These are phyloP conservation scores for Arbacia lixula DNA, from an alignment of 53 echinoderm and acorn worm species.

Conservation along the genomic window DNA sequence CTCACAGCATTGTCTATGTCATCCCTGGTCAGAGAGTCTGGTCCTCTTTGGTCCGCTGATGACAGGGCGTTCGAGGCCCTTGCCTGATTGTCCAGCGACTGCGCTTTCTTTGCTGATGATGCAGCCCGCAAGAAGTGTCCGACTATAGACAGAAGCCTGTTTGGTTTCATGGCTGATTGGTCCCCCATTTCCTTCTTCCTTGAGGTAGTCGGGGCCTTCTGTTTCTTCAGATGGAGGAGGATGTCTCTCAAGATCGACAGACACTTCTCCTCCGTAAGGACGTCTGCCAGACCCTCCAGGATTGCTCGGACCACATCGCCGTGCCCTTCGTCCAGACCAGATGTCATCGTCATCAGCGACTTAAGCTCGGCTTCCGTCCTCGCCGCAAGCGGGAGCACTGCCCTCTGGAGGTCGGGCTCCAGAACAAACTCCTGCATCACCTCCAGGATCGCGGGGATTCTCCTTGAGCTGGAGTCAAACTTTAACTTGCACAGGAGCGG, in stretches of 20 bases:
- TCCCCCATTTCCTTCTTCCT: background rate
- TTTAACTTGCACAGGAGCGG: conserved; percentile 3
- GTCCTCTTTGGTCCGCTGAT: background rate
- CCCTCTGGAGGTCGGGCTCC: background rate
- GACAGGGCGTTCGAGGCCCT: background rate
- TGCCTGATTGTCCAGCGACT: background rate
- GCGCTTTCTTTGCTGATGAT: background rate
- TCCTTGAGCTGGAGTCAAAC: background rate
- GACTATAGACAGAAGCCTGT: conserved; percentile 7
- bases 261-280: background rate
- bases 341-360: background rate
- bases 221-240: background rate
- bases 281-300: background rate
- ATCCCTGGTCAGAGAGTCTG: background rate
- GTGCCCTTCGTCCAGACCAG: background rate
- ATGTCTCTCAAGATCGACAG: background rate
- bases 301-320: background rate
- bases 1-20: background rate
- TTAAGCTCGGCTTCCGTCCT: background rate
- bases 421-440: background rate
- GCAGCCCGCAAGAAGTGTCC: background rate
- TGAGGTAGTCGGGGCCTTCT: background rate
- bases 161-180: background rate
- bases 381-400: background rate
- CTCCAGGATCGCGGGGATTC: background rate